These are phyloP conservation scores for Phyllotis vaccarum DNA, from an alignment of 2,797 vertebrate genomes.

Conservation along the genomic window DNA sequence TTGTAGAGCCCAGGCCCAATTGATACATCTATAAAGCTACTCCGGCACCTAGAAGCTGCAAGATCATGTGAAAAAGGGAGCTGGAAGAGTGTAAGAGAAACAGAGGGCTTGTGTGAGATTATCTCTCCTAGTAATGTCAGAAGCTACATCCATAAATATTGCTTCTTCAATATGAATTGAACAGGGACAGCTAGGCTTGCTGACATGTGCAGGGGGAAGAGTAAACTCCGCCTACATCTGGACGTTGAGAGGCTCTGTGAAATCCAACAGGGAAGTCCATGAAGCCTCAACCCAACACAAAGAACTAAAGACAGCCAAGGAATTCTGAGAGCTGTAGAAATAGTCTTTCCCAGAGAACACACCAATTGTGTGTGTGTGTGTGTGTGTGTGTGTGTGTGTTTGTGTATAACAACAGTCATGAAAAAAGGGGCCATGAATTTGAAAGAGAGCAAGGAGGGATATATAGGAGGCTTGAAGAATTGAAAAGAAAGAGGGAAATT, in stretches of 20 bases:
- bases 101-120: neutral
- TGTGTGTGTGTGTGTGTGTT: neutral
- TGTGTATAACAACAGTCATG: neutral
- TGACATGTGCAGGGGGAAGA: neutral
- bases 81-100: neutral
- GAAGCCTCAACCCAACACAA: neutral
- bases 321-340: neutral
- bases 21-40: neutral
- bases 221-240: too few relatives aligned
- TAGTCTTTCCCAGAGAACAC: neutral
- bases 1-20: neutral
- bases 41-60: too few relatives aligned
- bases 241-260: too few relatives aligned
- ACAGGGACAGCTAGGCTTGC: neutral
- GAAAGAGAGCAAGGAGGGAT: neutral
- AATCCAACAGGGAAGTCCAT: too few relatives aligned
- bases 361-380: too few relatives aligned
- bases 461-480: neutral
- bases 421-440: too few relatives aligned
- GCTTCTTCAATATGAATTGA: neutral
- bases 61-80: neutral
- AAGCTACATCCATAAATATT: neutral
- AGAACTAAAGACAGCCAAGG: neutral
- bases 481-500: neutral
- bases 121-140: neutral